Evolutionary conservation across 2,888 invertebrate species (phyloP).

Genomic region (Nineta flava): DNA sequence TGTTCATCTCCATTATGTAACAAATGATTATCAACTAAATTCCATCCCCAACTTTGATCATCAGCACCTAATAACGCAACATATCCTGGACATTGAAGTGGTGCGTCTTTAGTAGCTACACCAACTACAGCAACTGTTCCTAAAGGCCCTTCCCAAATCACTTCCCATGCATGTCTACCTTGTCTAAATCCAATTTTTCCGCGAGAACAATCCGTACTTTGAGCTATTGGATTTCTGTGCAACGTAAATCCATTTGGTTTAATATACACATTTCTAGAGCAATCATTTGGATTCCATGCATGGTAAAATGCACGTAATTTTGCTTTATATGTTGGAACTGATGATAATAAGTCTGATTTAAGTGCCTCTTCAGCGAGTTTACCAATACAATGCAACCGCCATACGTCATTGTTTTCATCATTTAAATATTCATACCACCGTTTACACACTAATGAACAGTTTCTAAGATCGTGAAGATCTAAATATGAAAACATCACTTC

Average conservation of each 20-base stretch:
- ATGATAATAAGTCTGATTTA: conserved; percentile 79
- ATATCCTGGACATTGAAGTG: conserved; percentile 88
- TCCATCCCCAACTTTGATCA: conserved; percentile 99
- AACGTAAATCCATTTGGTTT: conserved; percentile 94
- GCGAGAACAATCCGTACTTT: conserved; percentile 90
- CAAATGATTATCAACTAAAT: conserved; percentile 92
- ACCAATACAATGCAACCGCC: conserved; percentile 78
- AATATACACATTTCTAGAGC: conserved; percentile 91
- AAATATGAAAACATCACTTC: conserved; percentile 87
- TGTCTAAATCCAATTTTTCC: conserved; percentile 81
- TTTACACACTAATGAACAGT: conserved; percentile 84
- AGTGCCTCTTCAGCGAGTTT: conserved; percentile 75
- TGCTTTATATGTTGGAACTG: conserved; percentile 79
- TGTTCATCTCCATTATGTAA: conserved; percentile 92
- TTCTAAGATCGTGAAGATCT: conserved; percentile 68
- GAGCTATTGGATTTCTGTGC: conserved; percentile 95
- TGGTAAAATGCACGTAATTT: conserved; percentile 87
- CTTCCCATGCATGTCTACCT: conserved; percentile 94
- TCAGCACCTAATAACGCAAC: conserved; percentile 88
- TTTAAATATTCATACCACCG: conserved; percentile 80
- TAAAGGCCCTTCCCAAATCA: conserved; percentile 95
- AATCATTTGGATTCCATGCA: conserved; percentile 96
- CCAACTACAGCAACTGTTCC: conserved; percentile 97
- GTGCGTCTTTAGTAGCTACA: conserved; percentile 85
- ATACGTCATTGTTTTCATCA: conserved; percentile 90